Conservation (phyloP, 2,888 invertebrate species). For the Leistus spinibarbis region DNA sequence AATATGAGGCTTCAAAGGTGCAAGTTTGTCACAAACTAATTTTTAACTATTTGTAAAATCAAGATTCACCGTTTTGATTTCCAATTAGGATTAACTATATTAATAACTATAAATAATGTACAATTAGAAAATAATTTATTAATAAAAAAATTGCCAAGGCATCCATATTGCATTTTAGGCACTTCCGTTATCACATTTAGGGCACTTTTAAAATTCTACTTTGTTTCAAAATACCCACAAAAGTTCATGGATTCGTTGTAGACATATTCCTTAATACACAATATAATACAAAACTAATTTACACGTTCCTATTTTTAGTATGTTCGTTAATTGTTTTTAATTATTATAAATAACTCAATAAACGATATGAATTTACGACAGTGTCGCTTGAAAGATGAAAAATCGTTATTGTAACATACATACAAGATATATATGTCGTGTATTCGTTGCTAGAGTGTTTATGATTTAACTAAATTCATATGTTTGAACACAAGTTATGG, state of each 20-base stretch:
- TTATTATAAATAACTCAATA: too few species aligned
- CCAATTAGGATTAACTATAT: not conserved
- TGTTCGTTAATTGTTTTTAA: not conserved
- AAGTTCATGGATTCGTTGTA: not conserved
- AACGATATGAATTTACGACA: too few species aligned
- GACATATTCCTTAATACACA: not conserved
- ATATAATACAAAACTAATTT: not conserved
- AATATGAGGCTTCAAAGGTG: too few species aligned
- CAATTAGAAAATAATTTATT: not conserved
- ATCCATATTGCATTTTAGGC: slow-evolving; percentile 10
- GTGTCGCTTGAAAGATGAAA: not conserved
- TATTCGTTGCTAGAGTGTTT: not conserved
- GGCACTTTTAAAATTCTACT: not conserved
- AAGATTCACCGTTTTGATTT: not conserved
- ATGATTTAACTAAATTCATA: not conserved
- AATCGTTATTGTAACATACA: not conserved
- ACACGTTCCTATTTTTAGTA: not conserved
- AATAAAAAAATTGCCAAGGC: slow-evolving; percentile 8
- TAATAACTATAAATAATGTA: not conserved
- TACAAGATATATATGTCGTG: not conserved
- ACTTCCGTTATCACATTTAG: slow-evolving; percentile 10
- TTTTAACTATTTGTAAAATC: not conserved
- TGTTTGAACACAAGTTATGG: not conserved
- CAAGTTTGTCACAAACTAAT: too few species aligned
- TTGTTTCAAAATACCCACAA: not conserved